Evolutionary conservation across 1,140 invertebrate species (phyloP).

Genomic region (Fopius arisanus): DNA sequence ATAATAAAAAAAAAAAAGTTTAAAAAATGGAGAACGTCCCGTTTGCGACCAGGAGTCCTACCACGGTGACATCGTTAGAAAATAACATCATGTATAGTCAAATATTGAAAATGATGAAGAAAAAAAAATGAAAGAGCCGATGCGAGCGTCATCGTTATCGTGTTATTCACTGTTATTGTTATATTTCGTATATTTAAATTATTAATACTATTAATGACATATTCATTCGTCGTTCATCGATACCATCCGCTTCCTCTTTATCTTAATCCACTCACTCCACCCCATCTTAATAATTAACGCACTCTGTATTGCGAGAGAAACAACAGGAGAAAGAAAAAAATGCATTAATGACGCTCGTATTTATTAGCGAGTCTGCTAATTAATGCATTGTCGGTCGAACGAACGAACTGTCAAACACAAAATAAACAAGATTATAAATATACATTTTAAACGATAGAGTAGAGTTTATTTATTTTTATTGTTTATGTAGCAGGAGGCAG

Average conservation of each 20-base stretch:
- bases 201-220: conserved; percentile 35
- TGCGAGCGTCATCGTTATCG: conserved; percentile 36
- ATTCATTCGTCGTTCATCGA: conserved; percentile 24
- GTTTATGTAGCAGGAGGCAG: conserved; percentile 24
- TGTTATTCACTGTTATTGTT: conserved; percentile 39
- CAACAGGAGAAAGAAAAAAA: not conserved
- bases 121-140: conserved; percentile 23
- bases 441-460: not conserved
- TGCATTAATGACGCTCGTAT: not conserved
- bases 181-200: conserved; percentile 39
- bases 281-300: conserved; percentile 12
- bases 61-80: conserved; percentile 18
- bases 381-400: conserved; percentile 3
- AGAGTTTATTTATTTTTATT: not conserved
- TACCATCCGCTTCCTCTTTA: conserved; percentile 21
- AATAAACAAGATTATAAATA: not conserved
- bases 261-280: not conserved
- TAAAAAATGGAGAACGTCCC: conserved; percentile 12
- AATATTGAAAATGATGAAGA: conserved; percentile 27
- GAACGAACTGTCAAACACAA: conserved; percentile 13
- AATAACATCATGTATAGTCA: conserved; percentile 18
- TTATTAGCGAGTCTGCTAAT: not conserved
- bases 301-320: not conserved
- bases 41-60: conserved; percentile 21
- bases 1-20: not conserved